Base-by-base conservation (phyloP, 2,113 vertebrate genomes). In the Meleagris gallopavo region DNA sequence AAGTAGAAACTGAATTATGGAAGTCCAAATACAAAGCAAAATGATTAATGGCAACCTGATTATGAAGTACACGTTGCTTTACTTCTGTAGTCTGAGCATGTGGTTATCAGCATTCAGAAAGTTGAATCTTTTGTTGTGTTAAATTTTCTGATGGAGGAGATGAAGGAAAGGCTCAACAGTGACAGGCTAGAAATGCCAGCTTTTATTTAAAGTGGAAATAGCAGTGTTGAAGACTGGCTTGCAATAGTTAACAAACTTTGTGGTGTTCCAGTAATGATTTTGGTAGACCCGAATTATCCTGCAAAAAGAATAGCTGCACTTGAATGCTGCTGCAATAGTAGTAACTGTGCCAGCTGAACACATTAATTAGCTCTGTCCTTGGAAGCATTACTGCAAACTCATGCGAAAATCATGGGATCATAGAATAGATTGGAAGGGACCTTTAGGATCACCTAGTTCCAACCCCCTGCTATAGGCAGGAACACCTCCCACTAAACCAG, bases 301-400 rank as follows among this genome's bases (percentile, higher is more conserved):
- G 2, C 0, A 1, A 41, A 72, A 50, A 16, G 45, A 78, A 43
- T 11, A 78, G 18, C 87, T 80, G 36, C 36, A n/a, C 4, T 52
- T 43, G 60, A 73, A 30, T 72, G 17, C 38, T 67, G 61, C 38
- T 71, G 10, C 36, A 15, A 41, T 30, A 64, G 78, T 46, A 64
- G 5, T 71, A 66, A 55, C 27, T 41, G n/a, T 77, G 81, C 65
- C 67, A 60, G 50, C n/a, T 64, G 65, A 78, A 77, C 1, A 0
- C 13, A 34, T 17, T 88, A 25, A 91, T 89, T 74, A 66, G 36
- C 43, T 86, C 52, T 71, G 66, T 84, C 88, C 85, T 94, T 94
- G 85, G 24, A 79, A 89, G 46, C 5, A 24, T 43, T n/a, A 20
- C 52, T 30, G 20, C 69, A 60, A 45, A n/a, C 27, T 62, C 27